A percentile compares a stretch with the other conserved stretches of the same genome.
Conservation (phyloP, 2,113 vertebrate genomes). For the Fregata magnificens region DNA sequence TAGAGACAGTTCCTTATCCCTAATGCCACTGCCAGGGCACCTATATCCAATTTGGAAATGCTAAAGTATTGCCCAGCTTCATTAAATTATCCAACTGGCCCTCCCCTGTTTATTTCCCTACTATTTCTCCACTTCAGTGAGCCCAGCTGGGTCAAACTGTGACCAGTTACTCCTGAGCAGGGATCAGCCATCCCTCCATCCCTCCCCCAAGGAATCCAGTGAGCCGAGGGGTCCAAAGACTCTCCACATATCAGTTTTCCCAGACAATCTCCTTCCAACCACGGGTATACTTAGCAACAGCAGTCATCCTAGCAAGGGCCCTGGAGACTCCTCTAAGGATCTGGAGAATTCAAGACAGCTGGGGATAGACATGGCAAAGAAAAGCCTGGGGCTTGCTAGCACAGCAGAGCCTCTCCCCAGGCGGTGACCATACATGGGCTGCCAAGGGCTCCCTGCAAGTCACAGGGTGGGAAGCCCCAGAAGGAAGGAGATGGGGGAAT, state of each 20-base stretch:
- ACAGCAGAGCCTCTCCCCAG: background rate
- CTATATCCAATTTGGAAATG: background rate
- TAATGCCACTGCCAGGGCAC: background rate
- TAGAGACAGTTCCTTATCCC: background rate
- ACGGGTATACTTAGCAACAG: conserved; percentile 56
- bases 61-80: background rate
- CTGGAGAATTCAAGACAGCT: conserved; percentile 67
- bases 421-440: conserved; percentile 56
- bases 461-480: background rate
- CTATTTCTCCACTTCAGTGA: conserved; percentile 2
- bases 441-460: background rate
- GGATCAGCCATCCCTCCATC: background rate
- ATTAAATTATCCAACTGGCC: conserved; percentile 7
- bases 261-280: conserved; percentile 15
- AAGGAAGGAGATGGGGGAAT: background rate
- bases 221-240: background rate
- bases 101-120: background rate
- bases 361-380: background rate
- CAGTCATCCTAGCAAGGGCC: conserved; percentile 16
- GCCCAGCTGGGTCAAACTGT: conserved; percentile 7
- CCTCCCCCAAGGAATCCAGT: background rate
- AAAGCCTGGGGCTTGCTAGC: background rate
- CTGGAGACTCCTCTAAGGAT: conserved; percentile 34
- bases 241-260: conserved; percentile 46
- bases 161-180: background rate